These are phyloP conservation scores for Eufriesea mexicana DNA, from an alignment of 1,140 invertebrate species.

Conservation along the genomic window DNA sequence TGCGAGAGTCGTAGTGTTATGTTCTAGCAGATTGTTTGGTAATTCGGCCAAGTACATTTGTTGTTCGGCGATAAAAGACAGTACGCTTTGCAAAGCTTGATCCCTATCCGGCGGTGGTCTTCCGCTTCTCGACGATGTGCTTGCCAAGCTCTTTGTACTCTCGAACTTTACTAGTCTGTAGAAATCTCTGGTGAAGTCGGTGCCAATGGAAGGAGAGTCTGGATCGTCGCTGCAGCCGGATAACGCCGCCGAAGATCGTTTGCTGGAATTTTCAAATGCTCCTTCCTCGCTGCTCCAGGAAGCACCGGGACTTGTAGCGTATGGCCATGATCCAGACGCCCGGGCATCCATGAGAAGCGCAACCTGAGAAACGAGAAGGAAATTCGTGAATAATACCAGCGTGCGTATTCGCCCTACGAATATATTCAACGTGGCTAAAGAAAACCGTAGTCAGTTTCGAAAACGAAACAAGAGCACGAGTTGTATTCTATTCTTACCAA, in stretches of 20 bases:
- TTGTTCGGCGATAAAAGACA: conserved; percentile 89
- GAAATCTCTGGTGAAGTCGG: conserved; percentile 90
- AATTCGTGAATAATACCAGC: not conserved
- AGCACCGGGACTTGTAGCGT: conserved; percentile 75
- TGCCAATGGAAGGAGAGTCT: conserved; percentile 87
- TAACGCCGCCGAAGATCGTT: conserved; percentile 87
- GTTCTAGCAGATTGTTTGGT: conserved; percentile 66
- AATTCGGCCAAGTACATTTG: conserved; percentile 85
- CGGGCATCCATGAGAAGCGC: conserved; percentile 76
- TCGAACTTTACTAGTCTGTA: conserved; percentile 90
- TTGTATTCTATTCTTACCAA: conserved; percentile 69
- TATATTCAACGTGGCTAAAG: too few relatives aligned
- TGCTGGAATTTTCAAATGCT: conserved; percentile 78
- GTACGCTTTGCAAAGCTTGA: conserved; percentile 87
- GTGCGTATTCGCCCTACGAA: too few relatives aligned
- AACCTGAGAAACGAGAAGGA: conserved; percentile 54
- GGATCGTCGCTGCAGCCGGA: conserved; percentile 86
- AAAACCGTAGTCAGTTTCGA: not conserved
- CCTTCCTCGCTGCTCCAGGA: conserved; percentile 79
- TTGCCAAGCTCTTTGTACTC: conserved; percentile 90
- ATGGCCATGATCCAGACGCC: conserved; percentile 75
- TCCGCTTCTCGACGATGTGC: conserved; percentile 86
- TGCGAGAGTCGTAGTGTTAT: conserved; percentile 52
- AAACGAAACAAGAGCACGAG: not conserved
- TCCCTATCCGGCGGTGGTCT: conserved; percentile 85